Evolutionary conservation across 2,113 vertebrate genomes (phyloP).

Genomic region (Meles meles): DNA sequence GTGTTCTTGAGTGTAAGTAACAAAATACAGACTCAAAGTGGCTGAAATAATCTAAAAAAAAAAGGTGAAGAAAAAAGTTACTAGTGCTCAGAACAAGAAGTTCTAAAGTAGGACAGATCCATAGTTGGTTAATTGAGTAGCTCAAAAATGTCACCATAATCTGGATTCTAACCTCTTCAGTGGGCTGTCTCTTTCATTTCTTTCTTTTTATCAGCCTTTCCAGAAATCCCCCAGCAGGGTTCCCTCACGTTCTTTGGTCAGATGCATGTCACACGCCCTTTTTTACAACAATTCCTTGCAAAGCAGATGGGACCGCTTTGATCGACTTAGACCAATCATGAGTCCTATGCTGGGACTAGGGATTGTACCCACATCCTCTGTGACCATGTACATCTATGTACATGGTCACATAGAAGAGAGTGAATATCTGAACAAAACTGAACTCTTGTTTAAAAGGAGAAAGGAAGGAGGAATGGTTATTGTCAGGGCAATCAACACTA

Average conservation of each 20-base stretch:
- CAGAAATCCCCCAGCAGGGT: neutral
- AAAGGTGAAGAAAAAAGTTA: neutral
- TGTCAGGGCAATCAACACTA: neutral
- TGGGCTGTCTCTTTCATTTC: neutral
- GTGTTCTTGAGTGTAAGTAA: neutral
- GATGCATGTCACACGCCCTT: neutral
- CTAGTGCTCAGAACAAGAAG: neutral
- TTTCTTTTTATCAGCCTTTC: neutral
- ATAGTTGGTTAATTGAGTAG: neutral
- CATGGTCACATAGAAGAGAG: neutral
- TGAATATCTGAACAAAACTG: neutral
- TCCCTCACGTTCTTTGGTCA: neutral
- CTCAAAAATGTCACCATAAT: neutral
- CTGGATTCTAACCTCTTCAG: neutral
- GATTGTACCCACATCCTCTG: neutral
- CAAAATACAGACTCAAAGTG: neutral
- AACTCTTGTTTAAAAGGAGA: neutral
- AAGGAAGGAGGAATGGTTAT: neutral
- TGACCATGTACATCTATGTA: neutral
- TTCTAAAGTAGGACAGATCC: neutral
- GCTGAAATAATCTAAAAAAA: neutral
- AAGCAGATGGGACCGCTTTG: neutral
- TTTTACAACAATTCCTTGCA: neutral
- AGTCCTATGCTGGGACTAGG: neutral
- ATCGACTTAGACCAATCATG: neutral